Evolutionary conservation across 2,113 vertebrate species (phyloP).

Genomic region (Oophaga pumilio): DNA sequence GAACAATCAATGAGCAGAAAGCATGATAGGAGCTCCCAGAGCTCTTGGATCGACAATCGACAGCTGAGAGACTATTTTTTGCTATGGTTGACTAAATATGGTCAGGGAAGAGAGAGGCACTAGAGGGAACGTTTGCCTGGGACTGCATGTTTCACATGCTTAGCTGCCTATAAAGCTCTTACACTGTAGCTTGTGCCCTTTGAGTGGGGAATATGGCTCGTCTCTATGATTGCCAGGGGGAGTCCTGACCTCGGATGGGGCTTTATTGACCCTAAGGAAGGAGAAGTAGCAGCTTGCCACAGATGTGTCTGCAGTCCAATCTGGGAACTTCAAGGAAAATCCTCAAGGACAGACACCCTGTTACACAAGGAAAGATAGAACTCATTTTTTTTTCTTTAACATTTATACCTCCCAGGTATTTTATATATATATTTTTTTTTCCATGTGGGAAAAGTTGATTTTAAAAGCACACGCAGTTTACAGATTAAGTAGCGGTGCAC

Average conservation of each 20-base stretch:
- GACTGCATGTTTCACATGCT: slow-evolving; percentile 90
- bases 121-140: slow-evolving; percentile 86
- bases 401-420: slow-evolving; percentile 50
- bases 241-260: slow-evolving; percentile 72
- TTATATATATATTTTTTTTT: slow-evolving; percentile 61
- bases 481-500: slow-evolving; percentile 60
- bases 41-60: slow-evolving; percentile 83
- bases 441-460: slow-evolving; percentile 66
- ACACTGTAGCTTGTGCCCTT: slow-evolving; percentile 76
- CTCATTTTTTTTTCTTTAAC: slow-evolving; percentile 32
- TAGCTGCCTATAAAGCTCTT: slow-evolving; percentile 87
- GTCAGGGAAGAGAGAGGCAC: slow-evolving; percentile 96
- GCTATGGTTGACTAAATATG: slow-evolving; percentile 99
- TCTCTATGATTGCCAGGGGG: slow-evolving; percentile 69
- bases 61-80: slow-evolving; percentile 94
- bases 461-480: slow-evolving; percentile 64
- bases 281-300: slow-evolving; percentile 70
- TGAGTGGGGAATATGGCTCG: slow-evolving; percentile 69
- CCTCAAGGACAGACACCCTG: slow-evolving; percentile 71
- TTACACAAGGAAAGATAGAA: slow-evolving; percentile 70
- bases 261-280: slow-evolving; percentile 72
- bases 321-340: slow-evolving; percentile 68
- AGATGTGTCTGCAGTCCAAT: slow-evolving; percentile 70
- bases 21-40: slow-evolving; percentile 81
- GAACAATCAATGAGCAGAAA: slow-evolving; percentile 90